phyloP scores from a whole-genome alignment of 2,113 vertebrate species.

The Chrysochloris asiatica region DNA sequence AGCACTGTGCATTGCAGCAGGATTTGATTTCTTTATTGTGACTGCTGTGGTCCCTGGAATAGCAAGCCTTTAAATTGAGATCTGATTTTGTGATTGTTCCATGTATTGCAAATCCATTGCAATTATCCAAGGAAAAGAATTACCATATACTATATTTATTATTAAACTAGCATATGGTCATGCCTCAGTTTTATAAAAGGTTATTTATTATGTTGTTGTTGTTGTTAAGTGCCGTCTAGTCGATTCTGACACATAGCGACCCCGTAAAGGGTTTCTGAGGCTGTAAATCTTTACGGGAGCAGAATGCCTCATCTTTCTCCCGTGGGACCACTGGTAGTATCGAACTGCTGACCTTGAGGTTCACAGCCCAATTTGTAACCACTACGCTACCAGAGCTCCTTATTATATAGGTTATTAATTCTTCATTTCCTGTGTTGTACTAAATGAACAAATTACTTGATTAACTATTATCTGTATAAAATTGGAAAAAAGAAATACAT shows the following conservation, averaged over 20 bases:
- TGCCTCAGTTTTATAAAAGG: constrained; percentile 4
- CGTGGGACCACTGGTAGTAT: too few relatives aligned
- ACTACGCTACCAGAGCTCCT: too few relatives aligned
- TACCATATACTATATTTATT: neutral
- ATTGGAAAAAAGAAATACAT: neutral
- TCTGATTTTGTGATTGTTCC: constrained; percentile 1
- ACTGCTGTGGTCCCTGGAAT: neutral
- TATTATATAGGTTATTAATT: constrained; percentile 37
- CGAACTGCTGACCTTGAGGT: too few relatives aligned
- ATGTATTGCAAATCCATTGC: neutral
- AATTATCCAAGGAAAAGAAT: neutral
- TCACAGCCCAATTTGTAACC: too few relatives aligned
- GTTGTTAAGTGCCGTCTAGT: too few relatives aligned
- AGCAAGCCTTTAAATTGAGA: neutral
- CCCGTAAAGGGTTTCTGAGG: too few relatives aligned
- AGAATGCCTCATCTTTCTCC: too few relatives aligned
- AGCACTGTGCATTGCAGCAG: neutral
- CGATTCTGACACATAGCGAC: too few relatives aligned
- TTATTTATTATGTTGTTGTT: neutral
- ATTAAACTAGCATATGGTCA: neutral
- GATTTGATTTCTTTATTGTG: neutral
- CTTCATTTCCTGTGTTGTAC: neutral
- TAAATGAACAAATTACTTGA: neutral
- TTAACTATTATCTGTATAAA: neutral
- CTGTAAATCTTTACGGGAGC: too few relatives aligned